These are phyloP conservation scores for Willowsia nigromaculata DNA, from an alignment of 2,888 invertebrate genomes.

Conservation along the genomic window DNA sequence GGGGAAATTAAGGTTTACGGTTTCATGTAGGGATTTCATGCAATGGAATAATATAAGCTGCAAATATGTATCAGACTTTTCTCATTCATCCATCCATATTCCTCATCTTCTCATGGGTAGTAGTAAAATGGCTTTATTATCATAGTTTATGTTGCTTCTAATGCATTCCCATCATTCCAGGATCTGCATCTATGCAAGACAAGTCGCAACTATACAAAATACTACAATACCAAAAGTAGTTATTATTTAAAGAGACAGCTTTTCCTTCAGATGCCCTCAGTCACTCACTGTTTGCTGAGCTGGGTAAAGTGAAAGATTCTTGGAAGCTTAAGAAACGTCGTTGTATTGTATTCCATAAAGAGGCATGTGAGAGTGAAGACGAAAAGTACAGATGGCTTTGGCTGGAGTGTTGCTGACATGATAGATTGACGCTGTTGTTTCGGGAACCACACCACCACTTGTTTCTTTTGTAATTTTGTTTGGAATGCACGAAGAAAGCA, in stretches of 20 bases:
- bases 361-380: not conserved
- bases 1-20: not conserved
- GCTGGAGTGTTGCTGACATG: slow-evolving; percentile 41
- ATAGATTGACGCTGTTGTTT: slow-evolving; percentile 37
- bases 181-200: not conserved
- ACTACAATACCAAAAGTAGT: slow-evolving; percentile 11
- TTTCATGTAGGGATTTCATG: not conserved
- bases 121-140: slow-evolving; percentile 46
- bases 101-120: slow-evolving; percentile 10
- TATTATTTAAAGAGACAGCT: not conserved
- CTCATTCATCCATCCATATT: not conserved
- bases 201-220: not conserved
- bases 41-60: not conserved
- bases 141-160: slow-evolving; percentile 17
- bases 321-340: not conserved
- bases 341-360: not conserved
- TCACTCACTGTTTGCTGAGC: slow-evolving; percentile 35
- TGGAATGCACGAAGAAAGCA: not conserved
- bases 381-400: not conserved
- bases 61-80: not conserved
- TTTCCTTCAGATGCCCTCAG: not conserved
- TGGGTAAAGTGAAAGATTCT: slow-evolving; percentile 16
- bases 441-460: slow-evolving; percentile 14
- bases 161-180: not conserved
- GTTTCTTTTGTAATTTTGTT: slow-evolving; percentile 1